Conservation (phyloP, 1,140 invertebrate genomes). For the Cepaea nemoralis region DNA sequence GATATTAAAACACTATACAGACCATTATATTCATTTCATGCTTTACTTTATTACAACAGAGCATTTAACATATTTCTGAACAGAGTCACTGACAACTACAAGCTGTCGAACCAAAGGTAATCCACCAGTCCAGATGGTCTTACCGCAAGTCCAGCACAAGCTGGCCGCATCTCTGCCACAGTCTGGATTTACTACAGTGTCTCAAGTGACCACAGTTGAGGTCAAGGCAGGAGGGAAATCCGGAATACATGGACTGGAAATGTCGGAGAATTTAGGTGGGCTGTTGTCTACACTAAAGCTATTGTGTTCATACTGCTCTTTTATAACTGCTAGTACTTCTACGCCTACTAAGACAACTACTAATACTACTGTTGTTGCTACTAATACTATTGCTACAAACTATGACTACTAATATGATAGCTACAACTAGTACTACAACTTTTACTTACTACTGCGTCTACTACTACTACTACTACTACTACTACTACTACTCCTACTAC, state of each 20-base stretch:
- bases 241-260: neutral
- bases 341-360: no score
- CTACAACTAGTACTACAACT: no score
- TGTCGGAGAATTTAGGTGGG: neutral
- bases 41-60: no score
- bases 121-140: conserved; percentile 45
- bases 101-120: conserved; percentile 9
- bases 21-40: no score
- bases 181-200: neutral
- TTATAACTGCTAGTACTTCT: no score
- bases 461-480: neutral
- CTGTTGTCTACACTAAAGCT: neutral
- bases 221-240: conserved; percentile 1
- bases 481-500: neutral
- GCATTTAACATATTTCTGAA: no score
- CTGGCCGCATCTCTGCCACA: neutral
- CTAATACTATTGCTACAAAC: neutral
- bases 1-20: no score
- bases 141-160: conserved; percentile 36
- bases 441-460: neutral
- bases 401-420: neutral
- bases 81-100: conserved; percentile 14
- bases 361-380: no score
- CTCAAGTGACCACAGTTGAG: neutral
- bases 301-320: neutral